Evolutionary conservation across 2,113 vertebrate species (phyloP).

Genomic region (Columba livia): DNA sequence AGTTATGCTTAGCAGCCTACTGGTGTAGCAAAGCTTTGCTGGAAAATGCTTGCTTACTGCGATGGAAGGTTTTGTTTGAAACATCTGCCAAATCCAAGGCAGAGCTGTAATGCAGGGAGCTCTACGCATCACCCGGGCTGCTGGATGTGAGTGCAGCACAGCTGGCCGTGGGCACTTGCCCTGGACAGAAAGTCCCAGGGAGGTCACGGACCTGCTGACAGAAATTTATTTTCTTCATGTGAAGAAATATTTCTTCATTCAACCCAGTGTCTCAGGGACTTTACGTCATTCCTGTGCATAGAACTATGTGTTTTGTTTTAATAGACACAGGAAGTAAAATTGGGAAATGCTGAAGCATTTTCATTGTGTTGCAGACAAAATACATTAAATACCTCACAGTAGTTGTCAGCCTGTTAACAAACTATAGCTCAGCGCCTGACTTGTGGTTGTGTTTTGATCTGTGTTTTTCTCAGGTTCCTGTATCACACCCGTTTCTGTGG

Average conservation of each 20-base stretch:
- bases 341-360: background rate
- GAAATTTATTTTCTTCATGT: background rate
- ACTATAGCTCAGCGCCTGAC: background rate
- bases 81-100: background rate
- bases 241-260: background rate
- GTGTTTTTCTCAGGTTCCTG: background rate
- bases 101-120: background rate
- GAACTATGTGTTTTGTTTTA: background rate
- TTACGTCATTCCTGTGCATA: background rate
- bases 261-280: background rate
- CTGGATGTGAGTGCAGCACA: background rate
- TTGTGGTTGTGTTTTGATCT: background rate
- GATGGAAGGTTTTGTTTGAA: background rate
- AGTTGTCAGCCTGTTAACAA: background rate
- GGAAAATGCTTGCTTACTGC: background rate
- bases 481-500: background rate
- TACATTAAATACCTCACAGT: background rate
- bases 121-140: rapidly evolving
- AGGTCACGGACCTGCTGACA: background rate
- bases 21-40: background rate
- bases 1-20: background rate
- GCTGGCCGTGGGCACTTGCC: background rate
- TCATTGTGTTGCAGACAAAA: background rate
- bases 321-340: background rate
- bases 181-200: background rate